Evolutionary conservation across 92 coral and sea anemone genomes (phyloP).

Genomic region (Scolanthus callimorphus): DNA sequence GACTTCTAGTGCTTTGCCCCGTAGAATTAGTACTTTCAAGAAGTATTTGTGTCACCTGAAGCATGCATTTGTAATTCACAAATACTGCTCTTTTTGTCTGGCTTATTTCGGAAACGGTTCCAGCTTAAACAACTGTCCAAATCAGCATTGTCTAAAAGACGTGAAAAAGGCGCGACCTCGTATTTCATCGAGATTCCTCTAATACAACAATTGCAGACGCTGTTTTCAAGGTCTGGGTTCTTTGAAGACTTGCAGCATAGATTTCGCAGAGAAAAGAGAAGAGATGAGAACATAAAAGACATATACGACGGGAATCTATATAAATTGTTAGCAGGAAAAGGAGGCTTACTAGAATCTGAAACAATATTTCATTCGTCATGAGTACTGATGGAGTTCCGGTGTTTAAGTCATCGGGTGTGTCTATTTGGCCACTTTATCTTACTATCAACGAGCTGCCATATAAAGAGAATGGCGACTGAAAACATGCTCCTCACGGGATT

Average conservation of each 20-base stretch:
- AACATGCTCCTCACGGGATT: slow-evolving; percentile 67
- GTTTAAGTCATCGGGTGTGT: slow-evolving; percentile 65
- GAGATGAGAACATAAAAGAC: slow-evolving; percentile 27
- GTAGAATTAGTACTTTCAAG: slow-evolving; percentile 31
- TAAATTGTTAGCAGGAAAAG: slow-evolving; percentile 24
- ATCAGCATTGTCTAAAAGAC: slow-evolving; percentile 39
- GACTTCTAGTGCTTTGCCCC: slow-evolving; percentile 23
- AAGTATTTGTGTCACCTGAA: slow-evolving; percentile 35
- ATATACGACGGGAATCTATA: slow-evolving; percentile 59
- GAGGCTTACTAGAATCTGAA: slow-evolving; percentile 21
- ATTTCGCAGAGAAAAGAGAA: slow-evolving; percentile 29
- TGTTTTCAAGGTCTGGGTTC: slow-evolving; percentile 38
- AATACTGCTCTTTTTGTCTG: slow-evolving; percentile 50
- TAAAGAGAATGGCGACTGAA: slow-evolving; percentile 48
- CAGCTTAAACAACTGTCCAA: slow-evolving; percentile 38
- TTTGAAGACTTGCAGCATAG: slow-evolving; percentile 47
- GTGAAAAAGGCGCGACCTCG: slow-evolving; percentile 13
- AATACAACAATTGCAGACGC: slow-evolving; percentile 27
- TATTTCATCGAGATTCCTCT: slow-evolving; percentile 54
- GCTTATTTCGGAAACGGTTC: slow-evolving; percentile 6
- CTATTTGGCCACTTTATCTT: slow-evolving; percentile 62
- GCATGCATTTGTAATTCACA: slow-evolving; percentile 40
- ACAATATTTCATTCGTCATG: slow-evolving; percentile 48
- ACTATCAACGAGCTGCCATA: slow-evolving; percentile 55
- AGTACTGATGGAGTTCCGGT: slow-evolving; percentile 77